Conservation (phyloP, 2,888 invertebrate genomes). For the Itoplectis maculator region DNA sequence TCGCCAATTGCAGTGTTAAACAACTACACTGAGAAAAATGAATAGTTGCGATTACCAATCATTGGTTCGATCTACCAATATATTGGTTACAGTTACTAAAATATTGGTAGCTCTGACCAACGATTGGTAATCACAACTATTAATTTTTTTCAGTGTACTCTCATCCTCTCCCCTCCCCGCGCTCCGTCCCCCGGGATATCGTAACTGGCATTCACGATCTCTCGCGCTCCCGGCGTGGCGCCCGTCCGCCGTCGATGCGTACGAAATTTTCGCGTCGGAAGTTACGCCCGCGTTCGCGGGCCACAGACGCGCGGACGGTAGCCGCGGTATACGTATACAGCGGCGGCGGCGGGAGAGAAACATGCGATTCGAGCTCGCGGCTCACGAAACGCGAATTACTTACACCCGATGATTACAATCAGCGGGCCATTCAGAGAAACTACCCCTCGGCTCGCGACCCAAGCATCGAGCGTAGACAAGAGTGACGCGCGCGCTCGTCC, state of each 20-base stretch:
- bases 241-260: slow-evolving; percentile 21
- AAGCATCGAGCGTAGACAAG: slow-evolving; percentile 33
- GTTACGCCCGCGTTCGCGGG: too few species aligned
- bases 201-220: slow-evolving; percentile 43
- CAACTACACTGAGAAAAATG: too few species aligned
- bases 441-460: slow-evolving; percentile 75
- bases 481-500: slow-evolving; percentile 61
- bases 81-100: too few species aligned
- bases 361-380: slow-evolving; percentile 69
- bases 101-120: too few species aligned
- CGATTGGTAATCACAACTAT: too few species aligned
- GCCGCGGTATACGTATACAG: neutral
- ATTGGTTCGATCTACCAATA: too few species aligned
- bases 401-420: slow-evolving; percentile 84
- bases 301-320: neutral
- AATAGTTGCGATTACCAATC: too few species aligned
- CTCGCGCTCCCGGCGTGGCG: slow-evolving; percentile 29
- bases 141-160: too few species aligned
- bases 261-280: too few species aligned
- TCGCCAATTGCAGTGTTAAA: slow-evolving; percentile 30
- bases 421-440: slow-evolving; percentile 83
- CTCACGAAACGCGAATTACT: slow-evolving; percentile 80
- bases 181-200: slow-evolving; percentile 35
- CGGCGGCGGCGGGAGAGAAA: too few species aligned
- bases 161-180: neutral